phyloP scores from a whole-genome alignment of 2,888 invertebrate genomes.

The Luffia ferchaultella region DNA sequence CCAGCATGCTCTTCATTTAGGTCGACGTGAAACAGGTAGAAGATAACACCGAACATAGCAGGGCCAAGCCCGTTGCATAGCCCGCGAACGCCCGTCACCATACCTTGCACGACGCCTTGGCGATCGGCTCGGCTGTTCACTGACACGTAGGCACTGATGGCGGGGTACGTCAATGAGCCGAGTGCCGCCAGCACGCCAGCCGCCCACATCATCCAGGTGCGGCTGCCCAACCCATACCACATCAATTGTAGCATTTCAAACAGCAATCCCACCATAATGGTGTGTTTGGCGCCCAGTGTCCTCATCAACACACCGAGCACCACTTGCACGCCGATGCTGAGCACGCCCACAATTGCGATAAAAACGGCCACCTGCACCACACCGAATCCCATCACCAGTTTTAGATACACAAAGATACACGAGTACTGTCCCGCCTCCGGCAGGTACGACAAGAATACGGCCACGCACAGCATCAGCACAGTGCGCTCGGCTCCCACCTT shows the following conservation, averaged over 20 bases:
- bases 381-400: conserved; percentile 96
- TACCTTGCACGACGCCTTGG: conserved; percentile 96
- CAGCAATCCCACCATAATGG: conserved; percentile 95
- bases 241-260: conserved; percentile 97
- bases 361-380: conserved; percentile 96
- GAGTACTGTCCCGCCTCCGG: conserved; percentile 99
- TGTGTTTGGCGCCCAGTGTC: conserved; percentile 92
- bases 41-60: conserved; percentile 97
- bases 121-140: conserved; percentile 97
- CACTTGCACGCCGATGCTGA: conserved; percentile 95
- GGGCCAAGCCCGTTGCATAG: conserved; percentile 98
- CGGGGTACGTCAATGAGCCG: conserved; percentile 97
- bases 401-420: conserved; percentile 98
- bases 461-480: conserved; percentile 95
- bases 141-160: conserved; percentile 98
- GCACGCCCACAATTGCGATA: conserved; percentile 95
- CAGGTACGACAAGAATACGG: conserved; percentile 96
- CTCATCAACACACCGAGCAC: conserved; percentile 83
- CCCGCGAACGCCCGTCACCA: conserved; percentile 98
- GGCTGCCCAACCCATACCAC: conserved; percentile 97
- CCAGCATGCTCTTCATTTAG: conserved; percentile 77
- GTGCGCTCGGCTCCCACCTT: conserved; percentile 96
- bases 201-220: conserved; percentile 99
- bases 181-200: conserved; percentile 96
- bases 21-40: conserved; percentile 98